Percentiles rank a stretch among this genome's conserved stretches.
These are phyloP conservation scores for Enteromius paludinosus DNA, from an alignment of 2,797 vertebrate species.

Conservation along the genomic window DNA sequence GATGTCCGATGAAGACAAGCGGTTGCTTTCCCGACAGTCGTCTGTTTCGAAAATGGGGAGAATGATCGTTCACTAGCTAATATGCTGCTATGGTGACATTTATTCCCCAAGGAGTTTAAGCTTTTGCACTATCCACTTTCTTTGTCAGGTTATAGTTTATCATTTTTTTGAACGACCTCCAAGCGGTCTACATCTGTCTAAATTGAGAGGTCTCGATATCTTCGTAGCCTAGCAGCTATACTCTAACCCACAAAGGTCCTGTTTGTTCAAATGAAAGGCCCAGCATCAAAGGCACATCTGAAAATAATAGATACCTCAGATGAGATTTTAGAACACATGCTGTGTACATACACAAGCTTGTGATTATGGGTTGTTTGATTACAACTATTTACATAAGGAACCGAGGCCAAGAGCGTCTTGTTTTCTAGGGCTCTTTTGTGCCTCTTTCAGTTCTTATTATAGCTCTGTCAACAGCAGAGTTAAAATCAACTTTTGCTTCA, in stretches of 20 bases:
- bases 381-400: slow-evolving; percentile 61
- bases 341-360: slow-evolving; percentile 67
- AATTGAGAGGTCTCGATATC: slow-evolving; percentile 32
- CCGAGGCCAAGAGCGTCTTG: slow-evolving; percentile 62
- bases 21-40: slow-evolving; percentile 67
- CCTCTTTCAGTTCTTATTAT: slow-evolving; percentile 61
- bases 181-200: slow-evolving; percentile 26
- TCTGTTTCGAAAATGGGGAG: slow-evolving; percentile 70
- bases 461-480: slow-evolving; percentile 56
- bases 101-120: slow-evolving; percentile 65
- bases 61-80: slow-evolving; percentile 74
- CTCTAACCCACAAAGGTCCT: slow-evolving; percentile 56
- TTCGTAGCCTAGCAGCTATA: slow-evolving; percentile 52
- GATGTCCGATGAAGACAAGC: slow-evolving; percentile 72
- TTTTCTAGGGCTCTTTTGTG: slow-evolving; percentile 58
- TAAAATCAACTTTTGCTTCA: slow-evolving; percentile 32
- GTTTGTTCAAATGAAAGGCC: slow-evolving; percentile 73
- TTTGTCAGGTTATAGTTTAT: slow-evolving; percentile 26
- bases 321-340: slow-evolving; percentile 64
- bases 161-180: slow-evolving; percentile 1
- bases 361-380: slow-evolving; percentile 70
- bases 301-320: slow-evolving; percentile 68
- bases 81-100: slow-evolving; percentile 64
- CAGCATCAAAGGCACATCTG: slow-evolving; percentile 61
- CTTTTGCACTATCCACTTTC: slow-evolving; percentile 17